phyloP scores from a whole-genome alignment of 2,113 vertebrate species.

The Terrapene triunguis region DNA sequence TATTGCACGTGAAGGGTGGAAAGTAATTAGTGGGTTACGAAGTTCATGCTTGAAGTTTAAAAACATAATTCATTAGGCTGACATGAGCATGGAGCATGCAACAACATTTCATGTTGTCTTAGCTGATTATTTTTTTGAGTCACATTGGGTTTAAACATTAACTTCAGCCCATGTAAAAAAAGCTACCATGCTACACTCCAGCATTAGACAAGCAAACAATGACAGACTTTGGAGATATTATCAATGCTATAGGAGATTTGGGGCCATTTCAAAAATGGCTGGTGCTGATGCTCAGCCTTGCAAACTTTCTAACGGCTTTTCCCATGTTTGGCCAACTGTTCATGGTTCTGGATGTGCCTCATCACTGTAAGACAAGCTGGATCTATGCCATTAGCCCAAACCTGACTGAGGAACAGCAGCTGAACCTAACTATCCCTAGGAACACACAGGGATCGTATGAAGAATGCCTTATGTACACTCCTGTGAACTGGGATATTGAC shows the following conservation, averaged over 20 bases:
- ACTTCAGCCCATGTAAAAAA: not conserved
- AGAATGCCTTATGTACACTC: slow-evolving; percentile 84
- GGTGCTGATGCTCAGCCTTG: slow-evolving; percentile 75
- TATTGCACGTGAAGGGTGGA: not conserved
- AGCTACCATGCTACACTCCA: not conserved
- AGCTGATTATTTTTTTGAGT: not conserved
- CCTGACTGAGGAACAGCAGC: slow-evolving; percentile 38
- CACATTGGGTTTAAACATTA: slow-evolving; percentile 70
- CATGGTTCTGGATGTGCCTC: slow-evolving; percentile 75
- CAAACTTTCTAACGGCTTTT: slow-evolving; percentile 66
- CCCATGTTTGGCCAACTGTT: slow-evolving; percentile 85
- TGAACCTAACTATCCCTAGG: slow-evolving; percentile 79
- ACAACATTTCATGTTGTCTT: not conserved
- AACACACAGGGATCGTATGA: slow-evolving; percentile 74
- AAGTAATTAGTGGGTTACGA: not conserved
- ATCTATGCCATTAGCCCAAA: slow-evolving; percentile 81
- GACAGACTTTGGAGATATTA: slow-evolving; percentile 81
- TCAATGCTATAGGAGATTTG: slow-evolving; percentile 84
- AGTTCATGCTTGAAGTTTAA: not conserved
- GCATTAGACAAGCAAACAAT: slow-evolving; percentile 33
- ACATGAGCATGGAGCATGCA: not conserved
- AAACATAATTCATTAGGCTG: not conserved
- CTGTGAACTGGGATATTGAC: slow-evolving; percentile 68
- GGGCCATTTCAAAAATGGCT: slow-evolving; percentile 84
- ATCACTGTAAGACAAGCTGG: slow-evolving; percentile 86